Evolutionary conservation across 2,113 vertebrate species (phyloP).

Genomic region (Anolis sagrei): DNA sequence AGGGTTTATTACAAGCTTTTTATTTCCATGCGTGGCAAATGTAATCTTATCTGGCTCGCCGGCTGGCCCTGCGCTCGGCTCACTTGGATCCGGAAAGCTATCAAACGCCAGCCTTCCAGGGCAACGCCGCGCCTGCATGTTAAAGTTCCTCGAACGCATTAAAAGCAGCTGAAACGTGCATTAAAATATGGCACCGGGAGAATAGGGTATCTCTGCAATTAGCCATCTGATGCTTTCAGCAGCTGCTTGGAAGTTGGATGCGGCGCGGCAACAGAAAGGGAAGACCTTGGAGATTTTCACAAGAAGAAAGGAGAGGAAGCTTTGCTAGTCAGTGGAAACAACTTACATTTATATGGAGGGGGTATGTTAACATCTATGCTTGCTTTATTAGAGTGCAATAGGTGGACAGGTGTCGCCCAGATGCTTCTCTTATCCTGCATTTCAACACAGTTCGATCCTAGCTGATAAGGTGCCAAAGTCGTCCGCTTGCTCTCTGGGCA

Average conservation of each 20-base stretch:
- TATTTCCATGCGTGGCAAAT: slow-evolving; percentile 59
- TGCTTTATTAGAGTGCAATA: not conserved
- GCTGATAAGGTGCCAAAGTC: not conserved
- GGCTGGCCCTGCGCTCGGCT: slow-evolving; percentile 32
- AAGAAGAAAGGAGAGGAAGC: rapidly evolving
- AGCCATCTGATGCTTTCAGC: slow-evolving; percentile 28
- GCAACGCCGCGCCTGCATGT: slow-evolving; percentile 1
- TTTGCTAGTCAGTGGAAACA: not conserved
- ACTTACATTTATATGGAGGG: rapidly evolving
- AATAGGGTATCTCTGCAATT: slow-evolving; percentile 11
- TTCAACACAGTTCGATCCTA: not conserved
- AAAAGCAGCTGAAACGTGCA: slow-evolving; percentile 31
- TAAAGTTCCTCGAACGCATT: slow-evolving; percentile 25
- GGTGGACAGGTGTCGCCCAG: not conserved
- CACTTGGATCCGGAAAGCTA: slow-evolving; percentile 35
- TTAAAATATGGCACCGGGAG: slow-evolving; percentile 27
- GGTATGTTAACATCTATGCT: not conserved
- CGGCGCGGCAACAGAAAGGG: not conserved
- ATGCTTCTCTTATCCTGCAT: not conserved
- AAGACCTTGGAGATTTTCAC: not conserved
- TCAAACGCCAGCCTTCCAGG: slow-evolving; percentile 41
- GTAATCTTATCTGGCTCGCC: slow-evolving; percentile 46
- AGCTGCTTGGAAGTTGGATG: not conserved
- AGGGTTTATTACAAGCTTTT: slow-evolving; percentile 67
- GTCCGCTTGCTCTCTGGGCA: slow-evolving; percentile 14